Evolutionary conservation across 2,888 invertebrate species (phyloP).

Genomic region (Troglohyphantes excavatus): DNA sequence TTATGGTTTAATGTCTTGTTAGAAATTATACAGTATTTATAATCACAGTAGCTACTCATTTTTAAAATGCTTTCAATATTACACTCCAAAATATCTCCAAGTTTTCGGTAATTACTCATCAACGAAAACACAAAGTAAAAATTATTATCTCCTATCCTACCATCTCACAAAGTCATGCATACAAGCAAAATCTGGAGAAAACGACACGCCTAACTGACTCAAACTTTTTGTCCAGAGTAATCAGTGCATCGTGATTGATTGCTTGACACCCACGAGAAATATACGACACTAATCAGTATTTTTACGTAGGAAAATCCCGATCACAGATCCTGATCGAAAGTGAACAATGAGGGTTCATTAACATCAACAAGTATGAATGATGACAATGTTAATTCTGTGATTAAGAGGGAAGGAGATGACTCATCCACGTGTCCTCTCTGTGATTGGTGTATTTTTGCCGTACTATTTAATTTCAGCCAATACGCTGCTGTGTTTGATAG

Average conservation of each 20-base stretch:
- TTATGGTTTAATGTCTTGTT: too few relatives aligned
- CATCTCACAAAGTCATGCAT: neutral
- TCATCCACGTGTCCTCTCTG: neutral
- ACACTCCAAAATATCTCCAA: neutral
- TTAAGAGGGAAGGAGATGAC: conserved; percentile 17
- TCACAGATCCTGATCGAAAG: neutral
- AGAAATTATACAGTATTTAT: too few relatives aligned
- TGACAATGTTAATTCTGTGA: conserved; percentile 47
- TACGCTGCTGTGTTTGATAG: conserved; percentile 39
- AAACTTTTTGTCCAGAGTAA: neutral
- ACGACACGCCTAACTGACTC: neutral
- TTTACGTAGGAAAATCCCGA: neutral
- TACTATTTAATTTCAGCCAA: conserved; percentile 39
- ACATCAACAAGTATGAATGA: conserved; percentile 58
- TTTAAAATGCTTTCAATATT: too few relatives aligned
- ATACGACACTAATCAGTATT: neutral
- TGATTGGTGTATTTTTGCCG: conserved; percentile 45
- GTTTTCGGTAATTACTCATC: neutral
- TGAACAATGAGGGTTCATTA: conserved; percentile 56
- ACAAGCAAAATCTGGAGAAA: neutral
- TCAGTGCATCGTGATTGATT: conserved; percentile 32
- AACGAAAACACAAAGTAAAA: neutral
- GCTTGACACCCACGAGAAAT: neutral
- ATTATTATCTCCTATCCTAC: neutral
- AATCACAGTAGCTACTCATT: too few relatives aligned